Conservation (phyloP, 2,797 vertebrate species). For the Remorina albescens region DNA sequence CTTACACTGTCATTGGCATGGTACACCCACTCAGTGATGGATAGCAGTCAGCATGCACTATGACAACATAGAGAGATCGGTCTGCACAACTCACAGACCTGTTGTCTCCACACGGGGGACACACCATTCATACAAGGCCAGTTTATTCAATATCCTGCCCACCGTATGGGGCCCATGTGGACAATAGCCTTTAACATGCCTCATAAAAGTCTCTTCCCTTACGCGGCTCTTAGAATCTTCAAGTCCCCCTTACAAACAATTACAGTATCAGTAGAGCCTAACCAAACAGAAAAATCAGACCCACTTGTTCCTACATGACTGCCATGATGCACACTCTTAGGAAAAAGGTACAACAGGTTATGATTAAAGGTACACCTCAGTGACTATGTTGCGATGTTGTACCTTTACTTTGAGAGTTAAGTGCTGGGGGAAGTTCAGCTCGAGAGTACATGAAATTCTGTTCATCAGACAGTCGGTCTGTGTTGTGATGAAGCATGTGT, state of each 20-base stretch:
- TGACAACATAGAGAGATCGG: slow-evolving; percentile 81
- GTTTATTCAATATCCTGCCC: slow-evolving; percentile 66
- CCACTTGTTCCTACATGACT: slow-evolving; percentile 24
- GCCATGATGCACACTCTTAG: slow-evolving; percentile 23
- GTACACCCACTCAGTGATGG: slow-evolving; percentile 74
- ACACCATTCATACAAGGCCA: slow-evolving; percentile 49
- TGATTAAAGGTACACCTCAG: slow-evolving; percentile 44
- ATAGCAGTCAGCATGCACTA: slow-evolving; percentile 71
- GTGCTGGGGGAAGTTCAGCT: slow-evolving; percentile 67
- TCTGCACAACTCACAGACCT: slow-evolving; percentile 56
- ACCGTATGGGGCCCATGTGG: slow-evolving; percentile 55
- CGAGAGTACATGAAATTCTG: slow-evolving; percentile 64
- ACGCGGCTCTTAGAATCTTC: slow-evolving; percentile 56
- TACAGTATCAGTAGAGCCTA: slow-evolving; percentile 53
- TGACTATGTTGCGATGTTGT: slow-evolving; percentile 60
- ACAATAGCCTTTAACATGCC: slow-evolving; percentile 55
- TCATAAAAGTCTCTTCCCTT: slow-evolving; percentile 63
- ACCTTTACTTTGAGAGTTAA: slow-evolving; percentile 70
- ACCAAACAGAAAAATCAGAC: slow-evolving; percentile 51
- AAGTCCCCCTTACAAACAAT: slow-evolving; percentile 58
- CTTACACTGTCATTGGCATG: slow-evolving; percentile 75
- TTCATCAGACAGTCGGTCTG: slow-evolving; percentile 62
- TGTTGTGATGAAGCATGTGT: slow-evolving; percentile 54
- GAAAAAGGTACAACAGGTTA: slow-evolving; percentile 42
- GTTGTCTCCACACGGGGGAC: slow-evolving; percentile 59